phyloP scores from a whole-genome alignment of 2,113 vertebrate genomes.

The Hiodon tergisus region DNA sequence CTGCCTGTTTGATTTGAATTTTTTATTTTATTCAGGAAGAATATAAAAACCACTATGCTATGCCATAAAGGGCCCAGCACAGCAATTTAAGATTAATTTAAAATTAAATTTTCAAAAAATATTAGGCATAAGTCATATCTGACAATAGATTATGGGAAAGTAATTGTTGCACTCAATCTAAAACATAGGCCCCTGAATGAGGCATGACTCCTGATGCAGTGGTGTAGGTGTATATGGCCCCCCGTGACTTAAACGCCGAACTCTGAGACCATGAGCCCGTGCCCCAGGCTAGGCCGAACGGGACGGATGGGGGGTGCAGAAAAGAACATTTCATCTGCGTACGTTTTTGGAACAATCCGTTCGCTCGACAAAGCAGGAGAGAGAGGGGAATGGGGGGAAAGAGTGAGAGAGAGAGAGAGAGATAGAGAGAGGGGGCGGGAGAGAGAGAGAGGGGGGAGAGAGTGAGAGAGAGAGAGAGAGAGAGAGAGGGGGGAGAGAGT shows the following conservation, averaged over 20 bases:
- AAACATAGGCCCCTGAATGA: not conserved
- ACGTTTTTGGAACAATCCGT: too few relatives aligned
- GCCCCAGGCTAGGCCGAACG: constrained; percentile 23
- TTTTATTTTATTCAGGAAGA: too few relatives aligned
- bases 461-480: too few relatives aligned
- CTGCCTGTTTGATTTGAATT: too few relatives aligned
- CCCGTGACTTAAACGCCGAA: constrained; percentile 41
- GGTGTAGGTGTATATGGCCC: constrained; percentile 23
- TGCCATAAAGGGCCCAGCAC: too few relatives aligned
- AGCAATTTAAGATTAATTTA: not conserved
- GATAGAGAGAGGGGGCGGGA: too few relatives aligned
- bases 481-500: too few relatives aligned
- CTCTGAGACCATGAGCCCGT: constrained; percentile 33
- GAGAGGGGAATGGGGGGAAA: too few relatives aligned
- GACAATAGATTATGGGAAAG: not conserved
- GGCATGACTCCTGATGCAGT: not conserved
- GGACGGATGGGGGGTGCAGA: constrained; percentile 31
- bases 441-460: too few relatives aligned
- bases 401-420: too few relatives aligned
- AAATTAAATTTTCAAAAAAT: not conserved
- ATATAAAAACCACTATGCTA: too few relatives aligned
- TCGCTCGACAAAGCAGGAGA: too few relatives aligned
- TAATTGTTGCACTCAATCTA: not conserved
- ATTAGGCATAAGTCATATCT: not conserved
- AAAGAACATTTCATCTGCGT: constrained; percentile 56